Percentiles rank a stretch among this genome's conserved stretches.
phyloP scores from a whole-genome alignment of 2,888 invertebrate species.

The Netelia fuscicornis region DNA sequence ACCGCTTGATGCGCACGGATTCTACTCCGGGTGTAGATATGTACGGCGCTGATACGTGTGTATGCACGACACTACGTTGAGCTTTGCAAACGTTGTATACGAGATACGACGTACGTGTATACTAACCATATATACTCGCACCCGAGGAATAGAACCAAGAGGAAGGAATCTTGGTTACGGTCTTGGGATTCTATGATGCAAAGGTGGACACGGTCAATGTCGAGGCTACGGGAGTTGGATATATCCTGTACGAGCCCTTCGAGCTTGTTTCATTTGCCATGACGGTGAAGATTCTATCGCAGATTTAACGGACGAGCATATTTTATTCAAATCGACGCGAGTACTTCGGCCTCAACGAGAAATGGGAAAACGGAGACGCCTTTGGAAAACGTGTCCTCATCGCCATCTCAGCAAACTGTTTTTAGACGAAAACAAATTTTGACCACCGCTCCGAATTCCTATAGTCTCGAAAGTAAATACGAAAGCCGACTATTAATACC shows the following conservation, averaged over 20 bases:
- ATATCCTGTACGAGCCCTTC: constrained; percentile 37
- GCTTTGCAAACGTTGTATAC: background rate
- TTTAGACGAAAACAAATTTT: no score
- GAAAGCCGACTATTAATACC: no score
- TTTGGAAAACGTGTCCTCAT: constrained; percentile 1
- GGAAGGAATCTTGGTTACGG: constrained; percentile 62
- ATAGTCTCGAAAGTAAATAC: background rate
- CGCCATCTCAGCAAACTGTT: background rate
- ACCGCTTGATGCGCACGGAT: constrained; percentile 69
- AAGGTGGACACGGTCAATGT: constrained; percentile 70
- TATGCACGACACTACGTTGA: background rate
- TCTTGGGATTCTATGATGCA: constrained; percentile 66
- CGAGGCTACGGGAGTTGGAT: constrained; percentile 47
- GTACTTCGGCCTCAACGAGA: constrained; percentile 15
- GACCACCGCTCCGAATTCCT: background rate
- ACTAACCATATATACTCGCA: constrained; percentile 46
- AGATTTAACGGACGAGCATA: constrained; percentile 51
- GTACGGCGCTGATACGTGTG: constrained; percentile 29
- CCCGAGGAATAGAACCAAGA: constrained; percentile 44
- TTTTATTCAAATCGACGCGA: constrained; percentile 62
- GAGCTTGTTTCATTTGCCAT: constrained; percentile 53
- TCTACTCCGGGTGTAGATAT: constrained; percentile 12
- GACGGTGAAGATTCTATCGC: constrained; percentile 58
- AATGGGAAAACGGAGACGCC: constrained; percentile 25
- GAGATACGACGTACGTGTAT: constrained; percentile 3